These are phyloP conservation scores for Octopus bimaculoides DNA, from an alignment of 1,140 invertebrate species.

Conservation along the genomic window DNA sequence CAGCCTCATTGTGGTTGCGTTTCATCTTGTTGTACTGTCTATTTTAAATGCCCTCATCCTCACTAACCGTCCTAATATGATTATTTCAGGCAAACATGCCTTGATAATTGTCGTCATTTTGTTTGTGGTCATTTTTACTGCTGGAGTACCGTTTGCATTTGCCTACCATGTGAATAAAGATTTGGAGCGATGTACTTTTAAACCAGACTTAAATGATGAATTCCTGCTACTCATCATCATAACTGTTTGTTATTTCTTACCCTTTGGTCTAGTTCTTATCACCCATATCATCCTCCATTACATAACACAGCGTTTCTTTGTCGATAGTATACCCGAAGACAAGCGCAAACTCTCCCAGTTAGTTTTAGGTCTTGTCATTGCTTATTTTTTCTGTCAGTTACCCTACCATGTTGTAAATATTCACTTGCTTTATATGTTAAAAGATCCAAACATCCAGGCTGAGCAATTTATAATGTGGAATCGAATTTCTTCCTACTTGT, in stretches of 20 bases:
- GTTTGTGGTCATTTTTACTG: conserved; percentile 26
- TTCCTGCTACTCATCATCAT: conserved; percentile 34
- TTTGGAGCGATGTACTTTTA: conserved; percentile 14
- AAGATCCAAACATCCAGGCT: neutral
- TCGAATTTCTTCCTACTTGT: conserved; percentile 25
- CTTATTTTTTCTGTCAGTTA: conserved; percentile 40
- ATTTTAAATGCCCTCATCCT: conserved; percentile 43
- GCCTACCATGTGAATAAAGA: conserved; percentile 19
- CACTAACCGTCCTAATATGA: conserved; percentile 37
- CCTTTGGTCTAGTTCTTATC: conserved; percentile 36
- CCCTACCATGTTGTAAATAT: conserved; percentile 37
- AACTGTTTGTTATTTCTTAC: conserved; percentile 42
- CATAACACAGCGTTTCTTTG: conserved; percentile 42
- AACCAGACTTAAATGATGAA: conserved; percentile 24
- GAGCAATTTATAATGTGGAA: conserved; percentile 20
- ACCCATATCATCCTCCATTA: conserved; percentile 43
- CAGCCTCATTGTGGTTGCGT: conserved; percentile 36
- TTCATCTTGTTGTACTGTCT: conserved; percentile 43
- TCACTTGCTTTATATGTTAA: conserved; percentile 29
- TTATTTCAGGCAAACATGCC: conserved; percentile 28
- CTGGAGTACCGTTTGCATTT: conserved; percentile 20
- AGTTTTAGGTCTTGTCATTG: conserved; percentile 36
- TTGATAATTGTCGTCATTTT: conserved; percentile 27
- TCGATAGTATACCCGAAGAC: conserved; percentile 43
- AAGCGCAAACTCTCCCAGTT: conserved; percentile 42